Base-by-base conservation (phyloP, 2,113 vertebrate species). In the Brienomyrus longianalis region DNA sequence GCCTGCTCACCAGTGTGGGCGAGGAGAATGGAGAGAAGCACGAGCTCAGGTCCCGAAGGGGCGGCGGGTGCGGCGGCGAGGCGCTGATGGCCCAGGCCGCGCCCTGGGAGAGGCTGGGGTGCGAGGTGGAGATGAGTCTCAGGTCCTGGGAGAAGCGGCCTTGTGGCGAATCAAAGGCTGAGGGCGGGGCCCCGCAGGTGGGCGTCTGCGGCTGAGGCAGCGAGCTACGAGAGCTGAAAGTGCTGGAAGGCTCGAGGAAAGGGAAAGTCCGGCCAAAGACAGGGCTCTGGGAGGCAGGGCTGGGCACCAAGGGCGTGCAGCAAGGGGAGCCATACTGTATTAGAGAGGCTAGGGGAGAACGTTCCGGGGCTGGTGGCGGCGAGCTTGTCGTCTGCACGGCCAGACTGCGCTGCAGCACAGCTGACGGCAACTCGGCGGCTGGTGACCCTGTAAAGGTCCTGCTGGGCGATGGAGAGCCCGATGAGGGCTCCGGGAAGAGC, bases 71-170 rank as follows among this genome's bases (percentile, higher is more conserved):
- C 0, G 95, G 95, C 31, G 96, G 95, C 86, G 93, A 93, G 90
- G 92, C 93, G 90, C 94, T 95, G 89, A 95, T 93, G 54, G 96
- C 94, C 95, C 96, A 96, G 51, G 96, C 94, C 93, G 95, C 95
- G 89, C 97, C 96, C 56, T 97, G 97, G 92, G 97, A 96, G 90
- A 97, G 93, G 21, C 96, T 96, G 19, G 97, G 96, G 90, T 97
- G 96, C 23, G 98, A 98, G 92, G 97, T 97, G 23, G 98, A 98
- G 91, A 99, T 97, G 91, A 97, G 96, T 95, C 97, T 98, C 95
- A 98, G 95, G 95, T 99, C 97, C 95, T 98, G 97, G 93, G 93
- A 96, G 90, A 97, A 96, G 88, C 97, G 95, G 92, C 97, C 97
- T 0, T 93, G 94, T 0, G 96, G 96, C 90, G 96, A 94, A 0